Evolutionary conservation across 2,888 invertebrate species (phyloP), one percentile per base, ranked within the genome.

Genomic region (Chromoteleia sp.): DNA sequence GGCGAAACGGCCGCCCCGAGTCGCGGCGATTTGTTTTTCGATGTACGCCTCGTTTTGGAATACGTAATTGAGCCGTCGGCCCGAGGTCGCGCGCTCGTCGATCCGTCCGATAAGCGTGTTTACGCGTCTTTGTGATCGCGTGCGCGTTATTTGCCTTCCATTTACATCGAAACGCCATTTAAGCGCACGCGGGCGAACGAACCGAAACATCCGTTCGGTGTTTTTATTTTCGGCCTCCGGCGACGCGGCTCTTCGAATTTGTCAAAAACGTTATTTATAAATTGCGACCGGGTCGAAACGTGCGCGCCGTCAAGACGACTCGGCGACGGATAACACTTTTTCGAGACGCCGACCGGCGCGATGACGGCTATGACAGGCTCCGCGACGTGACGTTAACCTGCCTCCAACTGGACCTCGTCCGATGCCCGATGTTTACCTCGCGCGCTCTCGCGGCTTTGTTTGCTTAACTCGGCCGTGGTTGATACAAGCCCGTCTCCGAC

Each of bases 301-400:
- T 54, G 61, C 41, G 14, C 8, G 10, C 15, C 15, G 30, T 71
- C 56, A 58, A 33, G 21, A 58, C 43, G 50, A 67, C 21, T 58
- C n/a, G 67, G 25, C 54, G 71, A 71, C 76, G 59, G 56, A 67
- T 58, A 48, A 65, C 52, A 68, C 17, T 76, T 73, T 61, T 70
- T 71, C 52, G 7, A 54, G 39, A 58, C 63, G 54, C 39, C 21
- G 63, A 63, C 70, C 10, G 17, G 33, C 43, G 80, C 39, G 81
- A 67, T 81, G 81, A 81, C 81, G 81, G 81, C 81, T 76, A 67
- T 75, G 81, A 81, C 81, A 76, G 68, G 43, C 41, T 10, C 29
- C 41, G 70, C 39, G 43, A 56, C 70, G 39, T 30, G 54, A 61
- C 74, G 70, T 50, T n/a, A 21, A 21, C 48, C 43, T 29, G 56